A percentile compares a stretch with the other conserved stretches of the same genome.
phyloP scores from a whole-genome alignment of 2,888 invertebrate species.

The Mactromeris polynyma region DNA sequence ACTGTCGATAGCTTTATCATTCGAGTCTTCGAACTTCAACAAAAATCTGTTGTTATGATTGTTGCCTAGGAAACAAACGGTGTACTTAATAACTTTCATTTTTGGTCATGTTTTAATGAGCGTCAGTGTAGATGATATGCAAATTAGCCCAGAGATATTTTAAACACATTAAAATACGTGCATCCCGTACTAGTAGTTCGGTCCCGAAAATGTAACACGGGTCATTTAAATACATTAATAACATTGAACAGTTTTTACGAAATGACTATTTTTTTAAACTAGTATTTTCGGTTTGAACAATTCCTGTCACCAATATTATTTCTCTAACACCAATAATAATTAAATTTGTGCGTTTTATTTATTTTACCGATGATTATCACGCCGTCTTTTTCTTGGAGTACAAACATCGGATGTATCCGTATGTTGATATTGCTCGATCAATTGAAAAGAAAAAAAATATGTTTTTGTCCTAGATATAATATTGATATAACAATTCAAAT shows the following conservation, averaged over 20 bases:
- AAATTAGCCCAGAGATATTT: slow-evolving; percentile 5
- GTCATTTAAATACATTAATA: background rate
- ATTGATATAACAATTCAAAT: background rate
- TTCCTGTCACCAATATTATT: background rate
- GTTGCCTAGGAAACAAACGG: slow-evolving; percentile 50
- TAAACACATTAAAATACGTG: background rate
- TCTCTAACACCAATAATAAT: background rate
- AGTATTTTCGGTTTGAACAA: background rate
- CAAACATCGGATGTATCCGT: background rate
- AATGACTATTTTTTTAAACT: background rate
- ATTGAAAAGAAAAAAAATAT: background rate
- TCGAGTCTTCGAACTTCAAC: background rate
- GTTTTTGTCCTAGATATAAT: background rate
- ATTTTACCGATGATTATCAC: background rate
- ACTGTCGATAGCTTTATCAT: slow-evolving; percentile 13
- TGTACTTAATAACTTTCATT: slow-evolving; percentile 43
- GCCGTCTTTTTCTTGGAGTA: background rate
- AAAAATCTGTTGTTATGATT: slow-evolving; percentile 7
- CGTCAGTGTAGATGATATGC: slow-evolving; percentile 23
- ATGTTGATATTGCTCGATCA: background rate
- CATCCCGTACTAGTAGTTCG: background rate
- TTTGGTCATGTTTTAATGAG: slow-evolving; percentile 51
- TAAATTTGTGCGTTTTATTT: background rate
- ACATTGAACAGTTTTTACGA: background rate
- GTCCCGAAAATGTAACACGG: background rate